Evolutionary conservation across 2,888 invertebrate genomes (phyloP).

Genomic region (Thera obeliscata): DNA sequence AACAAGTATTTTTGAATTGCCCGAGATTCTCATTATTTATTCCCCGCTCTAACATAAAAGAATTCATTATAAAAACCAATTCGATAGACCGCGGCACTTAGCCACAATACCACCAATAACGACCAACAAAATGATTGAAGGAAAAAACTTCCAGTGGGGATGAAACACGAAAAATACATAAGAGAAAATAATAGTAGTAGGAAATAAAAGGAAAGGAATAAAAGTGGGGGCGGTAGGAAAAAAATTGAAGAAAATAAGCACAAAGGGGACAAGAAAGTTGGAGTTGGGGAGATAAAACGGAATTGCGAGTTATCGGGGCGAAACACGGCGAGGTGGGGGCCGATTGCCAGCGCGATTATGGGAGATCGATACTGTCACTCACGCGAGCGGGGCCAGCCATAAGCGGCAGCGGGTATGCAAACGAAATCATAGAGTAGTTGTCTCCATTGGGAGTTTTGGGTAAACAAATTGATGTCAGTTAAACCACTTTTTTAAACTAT

Average conservation of each 20-base stretch:
- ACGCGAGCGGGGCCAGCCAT: conserved; percentile 46
- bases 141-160: conserved; percentile 69
- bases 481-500: not conserved
- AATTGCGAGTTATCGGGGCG: conserved; percentile 83
- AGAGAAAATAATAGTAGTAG: conserved; percentile 81
- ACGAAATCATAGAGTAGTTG: not conserved
- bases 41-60: conserved; percentile 65
- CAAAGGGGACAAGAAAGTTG: conserved; percentile 81
- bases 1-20: conserved; percentile 31
- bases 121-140: conserved; percentile 77
- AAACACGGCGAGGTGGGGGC: conserved; percentile 73
- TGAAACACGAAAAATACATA: conserved; percentile 82
- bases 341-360: conserved; percentile 74
- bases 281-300: conserved; percentile 80
- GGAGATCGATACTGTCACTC: conserved; percentile 82
- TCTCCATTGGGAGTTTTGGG: not conserved
- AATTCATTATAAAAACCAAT: conserved; percentile 79
- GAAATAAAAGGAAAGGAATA: conserved; percentile 78
- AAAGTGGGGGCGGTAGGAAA: conserved; percentile 74
- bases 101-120: conserved; percentile 78
- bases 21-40: conserved; percentile 62
- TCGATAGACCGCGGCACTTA: conserved; percentile 67
- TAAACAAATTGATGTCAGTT: not conserved
- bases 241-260: conserved; percentile 82
- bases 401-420: conserved; percentile 33